Conservation (phyloP, 2,888 invertebrate genomes). For the Eustalomyia histrio region DNA sequence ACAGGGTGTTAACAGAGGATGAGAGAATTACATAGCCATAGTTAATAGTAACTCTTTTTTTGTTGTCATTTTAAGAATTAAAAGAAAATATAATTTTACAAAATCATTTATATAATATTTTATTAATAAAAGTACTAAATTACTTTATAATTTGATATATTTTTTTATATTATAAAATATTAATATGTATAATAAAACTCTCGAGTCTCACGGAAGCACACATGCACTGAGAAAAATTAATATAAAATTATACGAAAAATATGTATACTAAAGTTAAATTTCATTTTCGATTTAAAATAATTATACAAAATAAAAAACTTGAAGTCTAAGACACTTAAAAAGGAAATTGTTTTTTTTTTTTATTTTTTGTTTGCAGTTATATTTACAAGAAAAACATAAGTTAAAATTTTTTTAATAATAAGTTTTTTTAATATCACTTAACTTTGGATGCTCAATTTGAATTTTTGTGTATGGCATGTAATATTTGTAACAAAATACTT, state of each 20-base stretch:
- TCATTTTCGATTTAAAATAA: conserved; percentile 12
- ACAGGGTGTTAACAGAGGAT: too few species aligned
- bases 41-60: conserved; percentile 1
- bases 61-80: conserved; percentile 33
- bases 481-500: conserved; percentile 1
- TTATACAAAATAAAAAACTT: conserved; percentile 47
- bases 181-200: conserved; percentile 62
- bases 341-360: conserved; percentile 26
- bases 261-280: conserved; percentile 7
- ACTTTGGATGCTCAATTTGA: conserved; percentile 61
- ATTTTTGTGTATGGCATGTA: conserved; percentile 56
- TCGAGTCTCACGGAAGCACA: conserved; percentile 69
- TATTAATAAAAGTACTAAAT: conserved; percentile 33
- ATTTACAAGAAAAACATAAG: conserved; percentile 11
- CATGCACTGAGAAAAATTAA: conserved; percentile 60
- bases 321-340: conserved; percentile 64
- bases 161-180: conserved; percentile 15
- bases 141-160: conserved; percentile 43
- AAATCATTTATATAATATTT: conserved; percentile 18
- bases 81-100: conserved; percentile 32
- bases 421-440: conserved; percentile 60
- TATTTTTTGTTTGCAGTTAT: conserved; percentile 4
- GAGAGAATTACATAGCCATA: too few species aligned
- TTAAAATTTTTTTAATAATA: conserved; percentile 16
- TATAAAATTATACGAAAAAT: conserved; percentile 21